A percentile compares a stretch with the other conserved stretches of the same genome.
Evolutionary conservation across 2,797 vertebrate species (phyloP).

Genomic region (Pantherophis alleghaniensis): DNA sequence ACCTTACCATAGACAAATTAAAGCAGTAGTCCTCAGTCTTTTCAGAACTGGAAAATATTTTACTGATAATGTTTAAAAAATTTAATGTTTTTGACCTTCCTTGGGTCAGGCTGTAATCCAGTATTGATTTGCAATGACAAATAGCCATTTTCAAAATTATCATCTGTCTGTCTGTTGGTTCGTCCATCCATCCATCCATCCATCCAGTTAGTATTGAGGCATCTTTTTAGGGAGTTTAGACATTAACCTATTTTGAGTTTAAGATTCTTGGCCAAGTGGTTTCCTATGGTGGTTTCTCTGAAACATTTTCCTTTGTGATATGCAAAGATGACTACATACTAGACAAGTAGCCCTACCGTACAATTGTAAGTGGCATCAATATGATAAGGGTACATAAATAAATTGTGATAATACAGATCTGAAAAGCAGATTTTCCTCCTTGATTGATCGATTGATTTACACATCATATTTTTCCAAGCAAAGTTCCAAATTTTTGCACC

Average conservation of each 20-base stretch:
- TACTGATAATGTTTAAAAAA: background rate
- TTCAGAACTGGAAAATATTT: background rate
- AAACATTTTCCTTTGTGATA: background rate
- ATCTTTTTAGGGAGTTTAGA: background rate
- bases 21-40: background rate
- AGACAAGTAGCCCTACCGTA: background rate
- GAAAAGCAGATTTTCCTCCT: background rate
- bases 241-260: background rate
- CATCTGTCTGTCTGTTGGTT: background rate
- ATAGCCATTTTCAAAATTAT: background rate
- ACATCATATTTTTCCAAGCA: background rate
- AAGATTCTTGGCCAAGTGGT: background rate
- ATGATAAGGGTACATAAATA: background rate
- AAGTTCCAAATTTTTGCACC: background rate
- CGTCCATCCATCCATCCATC: fast-evolving
- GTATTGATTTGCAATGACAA: background rate
- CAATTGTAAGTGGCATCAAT: background rate
- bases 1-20: constrained; percentile 47
- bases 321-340: background rate
- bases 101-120: background rate
- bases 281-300: background rate
- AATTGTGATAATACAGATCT: background rate
- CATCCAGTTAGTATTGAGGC: background rate
- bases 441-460: background rate
- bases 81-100: background rate